phyloP scores from a whole-genome alignment of 2,113 vertebrate genomes.

The Callocephalon fimbriatum region DNA sequence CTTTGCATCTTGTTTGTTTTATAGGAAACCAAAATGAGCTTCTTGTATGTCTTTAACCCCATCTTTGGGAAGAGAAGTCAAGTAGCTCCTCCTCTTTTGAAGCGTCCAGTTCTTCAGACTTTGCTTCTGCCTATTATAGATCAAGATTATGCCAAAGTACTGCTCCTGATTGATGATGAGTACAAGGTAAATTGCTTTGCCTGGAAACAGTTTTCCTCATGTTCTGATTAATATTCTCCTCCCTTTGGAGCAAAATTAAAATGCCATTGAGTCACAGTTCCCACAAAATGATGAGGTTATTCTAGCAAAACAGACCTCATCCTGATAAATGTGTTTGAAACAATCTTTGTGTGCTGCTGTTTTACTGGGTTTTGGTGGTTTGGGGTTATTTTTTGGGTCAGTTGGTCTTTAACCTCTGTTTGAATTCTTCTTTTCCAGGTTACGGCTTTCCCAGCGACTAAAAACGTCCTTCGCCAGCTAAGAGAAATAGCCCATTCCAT shows the following conservation, averaged over 20 bases:
- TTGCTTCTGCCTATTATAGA: conserved; percentile 93
- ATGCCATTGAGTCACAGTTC: not conserved
- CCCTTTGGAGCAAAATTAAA: not conserved
- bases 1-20: not conserved
- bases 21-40: conserved; percentile 88
- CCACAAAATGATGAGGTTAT: not conserved
- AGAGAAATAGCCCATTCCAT: conserved; percentile 90
- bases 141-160: conserved; percentile 95
- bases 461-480: conserved; percentile 91
- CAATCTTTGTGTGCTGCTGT: not conserved
- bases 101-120: conserved; percentile 89
- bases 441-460: conserved; percentile 91
- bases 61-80: conserved; percentile 97
- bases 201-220: not conserved
- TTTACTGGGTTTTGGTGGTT: not conserved
- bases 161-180: conserved; percentile 91
- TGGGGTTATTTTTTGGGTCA: not conserved
- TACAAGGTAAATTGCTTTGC: conserved; percentile 85
- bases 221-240: not conserved
- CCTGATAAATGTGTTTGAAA: not conserved
- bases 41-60: conserved; percentile 95
- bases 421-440: conserved; percentile 78
- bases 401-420: not conserved
- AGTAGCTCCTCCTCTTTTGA: conserved; percentile 84
- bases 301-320: not conserved